phyloP scores from a whole-genome alignment of 2,888 invertebrate genomes.

The Nowickia ferox region DNA sequence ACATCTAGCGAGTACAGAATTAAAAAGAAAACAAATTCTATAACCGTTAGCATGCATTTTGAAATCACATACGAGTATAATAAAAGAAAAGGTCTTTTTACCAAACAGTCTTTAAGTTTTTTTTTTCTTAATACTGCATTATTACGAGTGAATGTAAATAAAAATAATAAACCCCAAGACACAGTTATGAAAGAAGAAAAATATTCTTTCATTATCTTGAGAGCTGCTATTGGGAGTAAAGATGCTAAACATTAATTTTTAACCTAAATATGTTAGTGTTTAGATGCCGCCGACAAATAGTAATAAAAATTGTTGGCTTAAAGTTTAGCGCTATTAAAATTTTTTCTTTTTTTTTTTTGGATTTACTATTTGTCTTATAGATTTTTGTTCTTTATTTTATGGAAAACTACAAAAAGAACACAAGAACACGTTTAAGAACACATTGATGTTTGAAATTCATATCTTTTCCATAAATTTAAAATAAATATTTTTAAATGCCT shows the following conservation, averaged over 20 bases:
- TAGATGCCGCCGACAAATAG: conserved; percentile 44
- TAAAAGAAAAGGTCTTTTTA: conserved; percentile 14
- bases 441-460: conserved; percentile 13
- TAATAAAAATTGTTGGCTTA: conserved; percentile 14
- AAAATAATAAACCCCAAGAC: conserved; percentile 15
- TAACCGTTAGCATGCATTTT: conserved; percentile 23
- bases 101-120: not conserved
- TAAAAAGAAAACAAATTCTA: not conserved
- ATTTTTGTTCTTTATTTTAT: not conserved
- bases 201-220: conserved; percentile 11
- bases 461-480: conserved; percentile 14
- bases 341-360: not conserved
- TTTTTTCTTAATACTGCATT: not conserved
- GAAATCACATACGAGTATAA: conserved; percentile 25
- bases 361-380: not conserved
- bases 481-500: not conserved
- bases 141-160: conserved; percentile 13
- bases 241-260: conserved; percentile 18
- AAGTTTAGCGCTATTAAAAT: conserved; percentile 5
- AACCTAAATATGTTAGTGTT: conserved; percentile 47
- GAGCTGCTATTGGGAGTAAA: not conserved
- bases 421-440: not conserved
- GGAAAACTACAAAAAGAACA: not conserved
- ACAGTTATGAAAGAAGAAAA: conserved; percentile 28
- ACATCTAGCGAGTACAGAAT: not conserved